Conservation (phyloP, 2,888 invertebrate species). For the Anodontia alba region DNA sequence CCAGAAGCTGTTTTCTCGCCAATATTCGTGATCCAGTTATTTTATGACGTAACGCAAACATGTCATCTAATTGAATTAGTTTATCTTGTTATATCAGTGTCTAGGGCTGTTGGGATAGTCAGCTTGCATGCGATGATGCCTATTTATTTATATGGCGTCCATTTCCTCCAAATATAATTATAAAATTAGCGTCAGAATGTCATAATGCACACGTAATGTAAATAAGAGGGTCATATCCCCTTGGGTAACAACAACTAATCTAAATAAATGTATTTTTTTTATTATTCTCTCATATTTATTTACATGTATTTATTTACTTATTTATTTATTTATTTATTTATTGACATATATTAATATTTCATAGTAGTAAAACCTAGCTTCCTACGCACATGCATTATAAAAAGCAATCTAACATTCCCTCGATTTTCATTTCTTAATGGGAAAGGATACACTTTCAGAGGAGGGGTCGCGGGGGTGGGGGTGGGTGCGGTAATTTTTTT, state of each 20-base stretch:
- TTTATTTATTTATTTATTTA: too few relatives aligned
- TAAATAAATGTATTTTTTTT: too few relatives aligned
- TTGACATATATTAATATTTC: too few relatives aligned
- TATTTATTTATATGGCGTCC: slow-evolving; percentile 26
- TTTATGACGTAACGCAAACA: slow-evolving; percentile 19
- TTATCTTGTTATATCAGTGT: slow-evolving; percentile 1
- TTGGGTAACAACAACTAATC: not conserved
- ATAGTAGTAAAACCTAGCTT: too few relatives aligned
- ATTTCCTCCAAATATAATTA: slow-evolving; percentile 15
- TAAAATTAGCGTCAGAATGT: slow-evolving; percentile 41
- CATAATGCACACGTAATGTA: slow-evolving; percentile 28
- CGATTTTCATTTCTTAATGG: too few relatives aligned
- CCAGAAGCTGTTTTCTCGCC: not conserved
- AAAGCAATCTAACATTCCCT: too few relatives aligned
- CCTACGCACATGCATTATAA: too few relatives aligned
- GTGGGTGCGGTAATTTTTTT: too few relatives aligned
- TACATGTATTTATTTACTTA: too few relatives aligned
- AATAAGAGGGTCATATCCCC: not conserved
- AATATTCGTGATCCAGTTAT: not conserved
- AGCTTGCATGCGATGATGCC: not conserved
- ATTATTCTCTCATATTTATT: too few relatives aligned
- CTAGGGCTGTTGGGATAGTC: not conserved
- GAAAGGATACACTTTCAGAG: too few relatives aligned
- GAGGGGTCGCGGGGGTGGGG: too few relatives aligned
- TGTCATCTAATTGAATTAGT: slow-evolving; percentile 6